A percentile compares a stretch with the other conserved stretches of the same genome.
Conservation (phyloP, 35 echinoderm and acorn worm genomes). For the Heliocidaris tuberculata region DNA sequence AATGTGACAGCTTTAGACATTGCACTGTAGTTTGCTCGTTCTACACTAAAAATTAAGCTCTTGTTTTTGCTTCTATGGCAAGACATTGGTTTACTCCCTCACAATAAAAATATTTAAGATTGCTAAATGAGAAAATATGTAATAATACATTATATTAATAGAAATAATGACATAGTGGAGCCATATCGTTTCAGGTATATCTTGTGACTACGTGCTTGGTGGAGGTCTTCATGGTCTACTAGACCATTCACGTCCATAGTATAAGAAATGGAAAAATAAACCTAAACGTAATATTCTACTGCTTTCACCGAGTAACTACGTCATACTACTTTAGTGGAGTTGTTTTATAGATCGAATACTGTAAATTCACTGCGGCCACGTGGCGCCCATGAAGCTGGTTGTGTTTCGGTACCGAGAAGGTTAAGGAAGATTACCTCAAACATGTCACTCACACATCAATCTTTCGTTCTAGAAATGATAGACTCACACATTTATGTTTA, state of each 20-base stretch:
- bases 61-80: background rate
- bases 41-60: background rate
- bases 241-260: background rate
- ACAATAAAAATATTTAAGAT: background rate
- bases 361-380: background rate
- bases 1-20: background rate
- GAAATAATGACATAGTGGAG: no score
- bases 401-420: background rate
- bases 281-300: background rate
- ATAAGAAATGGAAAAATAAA: background rate
- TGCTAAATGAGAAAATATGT: background rate
- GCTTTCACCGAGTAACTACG: background rate
- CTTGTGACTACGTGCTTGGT: background rate
- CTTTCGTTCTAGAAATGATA: conserved; percentile 18
- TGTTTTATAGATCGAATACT: background rate
- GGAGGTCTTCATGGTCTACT: background rate
- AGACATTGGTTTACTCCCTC: background rate
- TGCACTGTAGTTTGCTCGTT: background rate
- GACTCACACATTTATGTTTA: conserved; percentile 18
- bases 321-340: background rate
- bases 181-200: background rate
- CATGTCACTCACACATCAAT: background rate
- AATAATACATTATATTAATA: no score
- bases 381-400: background rate
- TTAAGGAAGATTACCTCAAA: background rate